A percentile compares a stretch with the other conserved stretches of the same genome.
Evolutionary conservation across 2,797 vertebrate species (phyloP).

Genomic region (Peromyscus attwateri): DNA sequence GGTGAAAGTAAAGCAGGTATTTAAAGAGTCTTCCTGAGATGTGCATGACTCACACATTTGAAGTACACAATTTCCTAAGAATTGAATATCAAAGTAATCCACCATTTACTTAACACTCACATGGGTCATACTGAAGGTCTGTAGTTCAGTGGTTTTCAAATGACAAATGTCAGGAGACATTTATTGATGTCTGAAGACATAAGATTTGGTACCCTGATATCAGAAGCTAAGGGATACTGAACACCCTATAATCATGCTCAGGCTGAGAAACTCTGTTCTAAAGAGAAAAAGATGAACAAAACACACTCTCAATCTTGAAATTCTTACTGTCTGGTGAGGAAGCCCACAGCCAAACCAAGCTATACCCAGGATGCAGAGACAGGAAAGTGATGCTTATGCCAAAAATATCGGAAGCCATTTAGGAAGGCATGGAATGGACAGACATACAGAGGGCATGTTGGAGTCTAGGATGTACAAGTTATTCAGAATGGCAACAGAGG

Average conservation of each 20-base stretch:
- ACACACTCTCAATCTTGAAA: neutral
- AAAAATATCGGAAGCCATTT: conserved; percentile 27
- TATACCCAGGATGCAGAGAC: neutral
- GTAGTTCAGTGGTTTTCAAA: neutral
- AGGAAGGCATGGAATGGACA: neutral
- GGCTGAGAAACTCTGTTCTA: neutral
- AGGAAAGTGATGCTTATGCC: neutral
- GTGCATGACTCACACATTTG: conserved; percentile 3
- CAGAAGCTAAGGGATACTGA: neutral
- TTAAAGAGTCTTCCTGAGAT: conserved; percentile 24
- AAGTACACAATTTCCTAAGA: conserved; percentile 11
- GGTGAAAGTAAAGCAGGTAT: neutral
- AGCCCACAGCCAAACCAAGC: neutral
- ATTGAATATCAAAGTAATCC: conserved; percentile 29
- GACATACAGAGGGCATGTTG: neutral
- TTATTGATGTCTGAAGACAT: neutral
- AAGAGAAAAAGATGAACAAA: conserved; percentile 2
- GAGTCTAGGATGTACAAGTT: neutral
- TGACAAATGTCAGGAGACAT: neutral
- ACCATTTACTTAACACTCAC: neutral
- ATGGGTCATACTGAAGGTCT: neutral
- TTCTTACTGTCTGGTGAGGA: neutral
- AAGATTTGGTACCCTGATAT: neutral
- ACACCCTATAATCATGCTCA: neutral
- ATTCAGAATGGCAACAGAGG: neutral